Evolutionary conservation across 1,140 invertebrate species (phyloP), one percentile per base, ranked within the genome.

Genomic region (Tetraneura akinire): DNA sequence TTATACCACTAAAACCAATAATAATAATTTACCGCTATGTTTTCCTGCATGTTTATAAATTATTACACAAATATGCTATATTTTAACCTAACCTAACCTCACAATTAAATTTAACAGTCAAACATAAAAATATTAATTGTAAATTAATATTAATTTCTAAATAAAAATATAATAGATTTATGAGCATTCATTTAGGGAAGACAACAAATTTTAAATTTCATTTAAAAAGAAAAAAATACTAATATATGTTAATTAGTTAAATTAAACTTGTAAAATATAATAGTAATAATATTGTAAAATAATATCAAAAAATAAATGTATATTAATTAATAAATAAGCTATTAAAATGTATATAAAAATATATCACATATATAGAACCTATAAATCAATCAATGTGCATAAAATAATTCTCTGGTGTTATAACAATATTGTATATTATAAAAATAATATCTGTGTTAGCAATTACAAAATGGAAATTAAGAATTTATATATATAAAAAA

Each of bases 31-130:
- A n/a, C n/a, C n/a, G n/a, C n/a, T n/a, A n/a, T n/a, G n/a, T n/a
- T n/a, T n/a, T n/a, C n/a, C n/a, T n/a, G n/a, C n/a, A n/a, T n/a
- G n/a, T n/a, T n/a, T n/a, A n/a, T n/a, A n/a, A n/a, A n/a, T n/a
- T n/a, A n/a, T n/a, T n/a, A n/a, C n/a, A n/a, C n/a, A n/a, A n/a
- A n/a, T n/a, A n/a, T n/a, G n/a, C n/a, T n/a, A n/a, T n/a, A n/a
- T n/a, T n/a, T n/a, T n/a, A n/a, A n/a, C n/a, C n/a, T n/a, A n/a
- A n/a, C n/a, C n/a, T 53, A n/a, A 6, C 1, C 21, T n/a, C 0
- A 16, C 47, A 47, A 49, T 18, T 51, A 71, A 51, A n/a, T 71
- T 49, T 51, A 71, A 49, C 68, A 71, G 68, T 51, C 68, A 71
- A 51, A 51, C 23, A 71, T 49, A 18, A 71, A n/a, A 51, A 71